Evolutionary conservation across 2,888 invertebrate genomes (phyloP), one percentile per base, ranked within the genome.

Genomic region (Cheilosia variabilis): DNA sequence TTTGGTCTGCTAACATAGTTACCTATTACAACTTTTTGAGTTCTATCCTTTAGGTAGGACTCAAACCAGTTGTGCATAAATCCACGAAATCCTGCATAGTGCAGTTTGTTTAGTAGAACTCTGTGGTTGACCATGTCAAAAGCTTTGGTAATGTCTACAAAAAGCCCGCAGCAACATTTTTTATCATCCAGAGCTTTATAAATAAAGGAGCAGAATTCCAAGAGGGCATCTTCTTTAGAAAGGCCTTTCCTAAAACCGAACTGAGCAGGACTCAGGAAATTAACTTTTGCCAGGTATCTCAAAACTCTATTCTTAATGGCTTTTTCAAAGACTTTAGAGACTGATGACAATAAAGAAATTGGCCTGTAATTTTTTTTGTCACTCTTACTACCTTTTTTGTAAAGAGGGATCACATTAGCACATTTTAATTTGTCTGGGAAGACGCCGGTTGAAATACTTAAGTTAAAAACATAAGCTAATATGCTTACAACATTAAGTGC

Each of bases 61-160:
- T 62, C 55, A 63, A 53, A 55, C 55, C 72, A 72, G 24, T 62
- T 47, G 43, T 72, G n/a, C 5, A 72, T 34, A 62, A 62, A 72
- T 53, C 62, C 31, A 58, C 52, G 72, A 73, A 62, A 73, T 22
- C 53, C 53, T 50, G 34, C 47, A 2, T 5, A 22, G 24, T 41
- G 0, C 17, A 62, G 31, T 62, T 72, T 72, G 13, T 45, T 63
- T 55, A 63, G 31, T 13, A 73, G 34, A 45, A 63, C 37, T 27
- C 34, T 43, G 17, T 52, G 27, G 31, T 45, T 15, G 34, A 71
- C 37, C 58, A 71, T 71, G 45, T 73, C 55, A 45, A 55, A 63
- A 55, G 63, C 63, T 55, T 63, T 73, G 17, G 43, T 27, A 65
- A 75, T 43, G n/a, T n/a, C 13, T n/a, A 43, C 43, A 43, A 43